A percentile compares a stretch with the other conserved stretches of the same genome.
Conservation (phyloP, 2,113 vertebrate genomes). For the Pachypanchax playfairii region DNA sequence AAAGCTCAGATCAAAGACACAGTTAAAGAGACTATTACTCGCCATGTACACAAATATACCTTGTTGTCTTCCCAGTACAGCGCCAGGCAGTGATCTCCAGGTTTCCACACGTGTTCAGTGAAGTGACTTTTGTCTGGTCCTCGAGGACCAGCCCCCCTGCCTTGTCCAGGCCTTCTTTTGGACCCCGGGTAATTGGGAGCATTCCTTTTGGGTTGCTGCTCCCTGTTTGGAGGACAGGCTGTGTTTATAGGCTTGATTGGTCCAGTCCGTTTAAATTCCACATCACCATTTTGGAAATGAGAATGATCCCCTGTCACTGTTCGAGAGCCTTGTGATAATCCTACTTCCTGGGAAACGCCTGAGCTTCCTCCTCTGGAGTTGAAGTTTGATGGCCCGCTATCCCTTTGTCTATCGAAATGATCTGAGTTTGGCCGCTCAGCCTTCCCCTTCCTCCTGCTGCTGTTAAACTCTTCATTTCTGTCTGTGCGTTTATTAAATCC, state of each 20-base stretch:
- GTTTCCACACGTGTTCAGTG: slow-evolving; percentile 82
- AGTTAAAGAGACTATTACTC: neutral
- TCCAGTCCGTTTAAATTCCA: slow-evolving; percentile 87
- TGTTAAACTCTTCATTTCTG: slow-evolving; percentile 77
- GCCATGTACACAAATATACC: slow-evolving; percentile 75
- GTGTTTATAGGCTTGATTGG: slow-evolving; percentile 85
- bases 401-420: slow-evolving; percentile 82
- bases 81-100: slow-evolving; percentile 94
- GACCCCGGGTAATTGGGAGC: slow-evolving; percentile 80
- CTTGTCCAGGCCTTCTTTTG: slow-evolving; percentile 88
- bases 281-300: slow-evolving; percentile 87
- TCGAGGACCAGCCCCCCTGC: slow-evolving; percentile 76
- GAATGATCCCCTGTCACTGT: slow-evolving; percentile 22
- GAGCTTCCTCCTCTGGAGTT: slow-evolving; percentile 81
- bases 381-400: slow-evolving; percentile 77
- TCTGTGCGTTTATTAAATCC: slow-evolving; percentile 72
- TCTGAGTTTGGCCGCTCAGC: slow-evolving; percentile 84
- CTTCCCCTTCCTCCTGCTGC: slow-evolving; percentile 82
- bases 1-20: neutral
- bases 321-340: slow-evolving; percentile 73
- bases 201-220: slow-evolving; percentile 80
- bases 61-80: slow-evolving; percentile 99
- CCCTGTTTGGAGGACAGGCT: slow-evolving; percentile 70
- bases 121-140: slow-evolving; percentile 80
- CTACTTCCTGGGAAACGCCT: slow-evolving; percentile 76